Evolutionary conservation across 2,888 invertebrate species (phyloP).

Genomic region (Mesoligia furuncula): DNA sequence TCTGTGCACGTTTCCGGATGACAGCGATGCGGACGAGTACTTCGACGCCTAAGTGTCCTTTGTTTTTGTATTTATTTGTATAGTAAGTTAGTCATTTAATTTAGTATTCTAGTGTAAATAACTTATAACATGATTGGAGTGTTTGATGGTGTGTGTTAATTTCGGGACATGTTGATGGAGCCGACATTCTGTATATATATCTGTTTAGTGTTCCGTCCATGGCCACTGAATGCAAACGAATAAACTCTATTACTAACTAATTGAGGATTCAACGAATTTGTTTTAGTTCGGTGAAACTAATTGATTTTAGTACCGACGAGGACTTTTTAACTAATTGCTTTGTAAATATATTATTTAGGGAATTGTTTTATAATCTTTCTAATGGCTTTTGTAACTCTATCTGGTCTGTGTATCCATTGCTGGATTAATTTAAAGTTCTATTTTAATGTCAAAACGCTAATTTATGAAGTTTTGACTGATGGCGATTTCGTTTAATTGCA

Average conservation of each 20-base stretch:
- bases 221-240: constrained; percentile 36
- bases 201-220: not conserved
- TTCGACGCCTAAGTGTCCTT: too few species aligned
- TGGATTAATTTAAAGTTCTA: not conserved
- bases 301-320: constrained; percentile 29
- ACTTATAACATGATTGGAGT: too few species aligned
- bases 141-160: too few species aligned
- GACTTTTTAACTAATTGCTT: constrained; percentile 27
- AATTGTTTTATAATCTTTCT: constrained; percentile 6
- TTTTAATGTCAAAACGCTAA: not conserved
- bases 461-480: not conserved
- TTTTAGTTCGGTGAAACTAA: constrained; percentile 22
- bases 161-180: too few species aligned
- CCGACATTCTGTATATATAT: not conserved
- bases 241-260: constrained; percentile 30
- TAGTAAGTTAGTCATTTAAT: too few species aligned
- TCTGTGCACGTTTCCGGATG: too few species aligned
- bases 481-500: not conserved
- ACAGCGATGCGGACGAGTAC: too few species aligned
- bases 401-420: not conserved
- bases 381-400: constrained; percentile 8
- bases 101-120: too few species aligned
- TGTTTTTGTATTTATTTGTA: too few species aligned
- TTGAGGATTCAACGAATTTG: constrained; percentile 22
- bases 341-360: constrained; percentile 32